Percentiles rank a stretch among this genome's conserved stretches.
phyloP scores from a whole-genome alignment of 2,888 invertebrate species.

The Lochmaea crataegi region DNA sequence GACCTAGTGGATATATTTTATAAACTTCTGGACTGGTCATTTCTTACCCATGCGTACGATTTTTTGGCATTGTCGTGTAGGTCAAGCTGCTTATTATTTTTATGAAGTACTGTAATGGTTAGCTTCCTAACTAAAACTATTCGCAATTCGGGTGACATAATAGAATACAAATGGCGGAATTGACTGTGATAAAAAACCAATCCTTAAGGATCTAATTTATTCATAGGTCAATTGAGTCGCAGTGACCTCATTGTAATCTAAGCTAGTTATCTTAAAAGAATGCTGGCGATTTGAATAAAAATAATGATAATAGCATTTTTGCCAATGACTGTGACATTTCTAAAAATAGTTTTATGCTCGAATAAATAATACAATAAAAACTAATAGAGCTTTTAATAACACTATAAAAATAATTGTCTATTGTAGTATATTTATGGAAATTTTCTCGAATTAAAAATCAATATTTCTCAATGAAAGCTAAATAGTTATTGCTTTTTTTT shows the following conservation, averaged over 20 bases:
- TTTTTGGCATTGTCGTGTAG: too few species aligned
- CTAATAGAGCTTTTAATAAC: neutral
- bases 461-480: too few species aligned
- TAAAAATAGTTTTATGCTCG: conserved; percentile 1
- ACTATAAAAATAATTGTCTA: neutral
- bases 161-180: neutral
- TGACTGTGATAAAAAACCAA: neutral
- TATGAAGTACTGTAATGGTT: neutral
- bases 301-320: neutral
- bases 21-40: too few species aligned
- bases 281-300: neutral
- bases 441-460: neutral
- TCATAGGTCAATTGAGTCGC: neutral
- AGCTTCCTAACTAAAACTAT: neutral
- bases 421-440: neutral
- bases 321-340: neutral
- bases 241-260: neutral
- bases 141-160: neutral
- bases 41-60: too few species aligned
- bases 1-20: too few species aligned
- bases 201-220: conserved; percentile 2
- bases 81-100: neutral
- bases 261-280: neutral
- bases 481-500: neutral
- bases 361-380: neutral